Base-by-base conservation (phyloP, 2,888 invertebrate genomes). In the Eupithecia centaureata region DNA sequence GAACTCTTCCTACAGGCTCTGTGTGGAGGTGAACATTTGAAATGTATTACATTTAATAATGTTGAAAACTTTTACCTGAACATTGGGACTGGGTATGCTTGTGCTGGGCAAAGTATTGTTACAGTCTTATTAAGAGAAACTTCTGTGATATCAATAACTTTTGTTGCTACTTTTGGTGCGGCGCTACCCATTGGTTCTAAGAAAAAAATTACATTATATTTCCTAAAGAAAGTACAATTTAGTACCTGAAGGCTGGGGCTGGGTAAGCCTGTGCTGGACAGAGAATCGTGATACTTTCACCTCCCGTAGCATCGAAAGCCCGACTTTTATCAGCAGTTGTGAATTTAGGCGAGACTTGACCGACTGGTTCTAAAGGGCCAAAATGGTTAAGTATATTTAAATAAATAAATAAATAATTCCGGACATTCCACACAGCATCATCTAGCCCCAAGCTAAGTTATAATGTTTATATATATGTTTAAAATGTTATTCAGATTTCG, bases 181-280 rank as follows among this genome's bases (percentile, higher is more conserved):
- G 95, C 94, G 81, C 95, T 95, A 91, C 95, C 95, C 81, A 96
- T 92, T 51, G 96, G 96, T 79, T 96, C 96, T 96, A 90, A 68
- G 83, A 82, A 85, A 80, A 67, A 73, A 63, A 38, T 62, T 35
- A 59, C 59, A 28, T 64, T 56, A 65, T 63, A 65, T 56, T 73
- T 72, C 10, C 59, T 63, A 42, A 61, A 42, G 2, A 33, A 63
- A 62, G 47, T 59, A 38, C 27, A 62, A 64, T 56, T 67, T 71
- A 74, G 68, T 94, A 95, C 95, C 95, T 95, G 94, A 93, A 95
- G 80, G 93, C 86, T 78, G 95, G 95, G 84, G 95, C 95, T 79
- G 96, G 96, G 87, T 94, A 96, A 80, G 95, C 96, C 93, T 97
- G 96, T 68, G 96, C 96, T 77, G 96, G 96, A 85, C 96, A 96